Conservation (phyloP, 2,888 invertebrate genomes). For the Asteroscopus sphinx region DNA sequence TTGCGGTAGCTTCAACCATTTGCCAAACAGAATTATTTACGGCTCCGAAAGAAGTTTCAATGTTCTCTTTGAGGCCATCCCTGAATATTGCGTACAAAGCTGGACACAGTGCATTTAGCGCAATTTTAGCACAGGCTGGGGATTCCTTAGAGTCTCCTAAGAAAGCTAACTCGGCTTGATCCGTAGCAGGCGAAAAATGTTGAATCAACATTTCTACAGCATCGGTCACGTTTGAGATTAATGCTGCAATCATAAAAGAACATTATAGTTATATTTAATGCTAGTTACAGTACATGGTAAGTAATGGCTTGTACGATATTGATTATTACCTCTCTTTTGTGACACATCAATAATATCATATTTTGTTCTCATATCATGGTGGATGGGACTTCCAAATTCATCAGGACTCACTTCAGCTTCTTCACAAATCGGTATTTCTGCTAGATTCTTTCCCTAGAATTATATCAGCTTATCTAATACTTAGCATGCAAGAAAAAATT, state of each 20-base stretch:
- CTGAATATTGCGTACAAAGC: constrained; percentile 95
- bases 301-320: background rate
- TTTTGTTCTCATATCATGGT: constrained; percentile 79
- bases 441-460: constrained; percentile 89
- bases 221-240: constrained; percentile 93
- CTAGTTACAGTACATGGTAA: background rate
- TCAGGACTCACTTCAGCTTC: constrained; percentile 91
- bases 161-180: constrained; percentile 90
- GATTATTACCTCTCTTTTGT: constrained; percentile 89
- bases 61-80: constrained; percentile 94
- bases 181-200: constrained; percentile 92
- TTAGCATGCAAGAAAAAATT: constrained; percentile 15
- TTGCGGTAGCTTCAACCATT: constrained; percentile 96
- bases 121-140: constrained; percentile 93
- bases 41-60: constrained; percentile 96
- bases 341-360: constrained; percentile 88
- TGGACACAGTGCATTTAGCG: constrained; percentile 94
- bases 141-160: constrained; percentile 90
- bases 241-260: constrained; percentile 82
- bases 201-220: constrained; percentile 93
- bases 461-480: constrained; percentile 24
- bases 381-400: constrained; percentile 89
- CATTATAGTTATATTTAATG: background rate
- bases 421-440: constrained; percentile 91
- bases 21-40: constrained; percentile 97